Evolutionary conservation across 1,140 invertebrate species (phyloP), one percentile per base, ranked within the genome.

Genomic region (Augochlora pura): DNA sequence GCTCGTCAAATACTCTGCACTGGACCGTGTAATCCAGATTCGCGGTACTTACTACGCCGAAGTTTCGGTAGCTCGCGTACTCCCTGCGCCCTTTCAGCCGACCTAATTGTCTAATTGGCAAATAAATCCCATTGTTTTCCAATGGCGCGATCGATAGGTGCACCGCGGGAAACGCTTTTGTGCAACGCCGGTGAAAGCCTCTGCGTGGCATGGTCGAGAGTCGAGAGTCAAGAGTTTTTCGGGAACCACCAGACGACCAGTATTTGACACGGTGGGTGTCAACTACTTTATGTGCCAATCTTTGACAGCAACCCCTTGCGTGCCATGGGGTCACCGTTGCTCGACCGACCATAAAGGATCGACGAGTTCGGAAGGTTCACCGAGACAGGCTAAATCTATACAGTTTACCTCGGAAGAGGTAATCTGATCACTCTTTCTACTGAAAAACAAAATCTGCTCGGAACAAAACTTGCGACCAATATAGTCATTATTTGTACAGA

Each of bases 91-190:
- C 75, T 77, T 81, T 75, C 70, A 62, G 74, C 84, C 80, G 72
- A 86, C 82, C 67, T 89, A 90, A 90, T 90, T 88, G 88, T 89
- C 89, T 90, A 90, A 90, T 90, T 90, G 89, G 89, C 90, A 90
- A 90, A 90, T 90, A 90, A 89, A 90, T 90, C 90, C 84, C 85
- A 87, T 88, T 89, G 89, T 89, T 91, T 88, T 86, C 78, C 80
- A 68, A 86, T 83, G 69, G 66, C 57, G 59, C 66, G 76, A 83
- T 87, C 81, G 76, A 86, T 87, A 85, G 1, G 60, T 38, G 59
- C 77, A 18, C 70, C 42, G 27, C 80, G 49, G 63, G 68, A 32
- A 72, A 65, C n/a, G 32, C 63, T 79, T 63, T 77, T 81, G 66
- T 81, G 66, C 60, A 18, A 21, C 18, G 16, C 18, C 23, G 10